A percentile compares a stretch with the other conserved stretches of the same genome.
These are phyloP conservation scores for Sorex araneus DNA, from an alignment of 2,113 vertebrate species.

Conservation along the genomic window DNA sequence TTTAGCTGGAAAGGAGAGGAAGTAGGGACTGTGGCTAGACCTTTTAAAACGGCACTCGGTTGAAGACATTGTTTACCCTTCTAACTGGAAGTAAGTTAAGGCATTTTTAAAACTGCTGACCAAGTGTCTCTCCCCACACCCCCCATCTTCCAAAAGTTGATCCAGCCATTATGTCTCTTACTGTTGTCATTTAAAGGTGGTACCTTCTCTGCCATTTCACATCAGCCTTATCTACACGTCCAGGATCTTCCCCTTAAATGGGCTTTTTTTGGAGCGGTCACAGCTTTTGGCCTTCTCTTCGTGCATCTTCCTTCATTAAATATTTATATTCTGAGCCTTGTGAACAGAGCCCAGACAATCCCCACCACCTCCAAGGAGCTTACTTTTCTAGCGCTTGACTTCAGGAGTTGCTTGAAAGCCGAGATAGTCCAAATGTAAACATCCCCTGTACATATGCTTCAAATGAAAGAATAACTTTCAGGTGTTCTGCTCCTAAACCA, in stretches of 20 bases:
- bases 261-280: slow-evolving; percentile 32
- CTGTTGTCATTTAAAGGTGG: neutral
- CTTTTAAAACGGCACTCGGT: slow-evolving; percentile 23
- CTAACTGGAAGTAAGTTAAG: slow-evolving; percentile 5
- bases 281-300: neutral
- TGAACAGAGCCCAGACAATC: neutral
- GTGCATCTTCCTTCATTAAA: neutral
- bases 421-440: slow-evolving; percentile 4
- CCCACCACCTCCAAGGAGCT: neutral
- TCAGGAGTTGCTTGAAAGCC: slow-evolving; percentile 39
- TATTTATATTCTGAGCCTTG: slow-evolving; percentile 13
- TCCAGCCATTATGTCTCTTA: neutral
- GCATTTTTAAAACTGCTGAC: neutral
- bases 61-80: slow-evolving; percentile 63
- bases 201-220: slow-evolving; percentile 10
- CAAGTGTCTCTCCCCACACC: neutral
- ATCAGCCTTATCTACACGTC: neutral
- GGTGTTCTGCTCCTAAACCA: slow-evolving; percentile 22
- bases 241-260: slow-evolving; percentile 5
- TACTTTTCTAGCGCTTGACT: slow-evolving; percentile 54
- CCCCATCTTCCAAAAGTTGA: slow-evolving; percentile 1
- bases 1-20: neutral
- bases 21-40: neutral
- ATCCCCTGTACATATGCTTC: neutral
- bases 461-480: neutral